Base-by-base conservation (phyloP, 1,140 invertebrate species). In the Listronotus oregonensis region DNA sequence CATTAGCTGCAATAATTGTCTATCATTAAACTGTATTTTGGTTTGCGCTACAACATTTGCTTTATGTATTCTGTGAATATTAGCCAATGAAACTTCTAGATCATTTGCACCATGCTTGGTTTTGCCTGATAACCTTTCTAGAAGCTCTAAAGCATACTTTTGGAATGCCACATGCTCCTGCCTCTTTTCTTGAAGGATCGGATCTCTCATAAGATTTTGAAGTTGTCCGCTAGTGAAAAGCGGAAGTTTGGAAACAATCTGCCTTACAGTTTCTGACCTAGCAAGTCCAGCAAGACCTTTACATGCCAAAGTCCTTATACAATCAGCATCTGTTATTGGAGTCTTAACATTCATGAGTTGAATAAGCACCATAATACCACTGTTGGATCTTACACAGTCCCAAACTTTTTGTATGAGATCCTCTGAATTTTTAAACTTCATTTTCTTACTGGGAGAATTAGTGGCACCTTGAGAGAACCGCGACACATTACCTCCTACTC, bases 41-140 rank as follows among this genome's bases (percentile, higher is more conserved):
- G 96, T 98, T 81, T 98, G 94, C 0, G 95, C 95, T 7, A 99
- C 94, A 60, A 98, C 92, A 80, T 95, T 94, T 0, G 95, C 94
- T 88, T 93, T 66, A 73, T 80, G 81, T 76, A 90, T 89, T 73
- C 87, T 85, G 74, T 94, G 92, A 78, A 95, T 92, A 75, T 93
- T 94, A 5, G 87, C 87, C 15, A 95, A 81, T 3, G 92, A 94
- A 17, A 90, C 88, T 80, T 95, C 92, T 67, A 94, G 85, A 75
- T 92, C 90, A 12, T 71, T 71, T 3, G 89, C 90, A 63, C 86
- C 85, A 10, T 91, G 87, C 76, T 95, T 95, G 3, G 89, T 88
- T 82, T 95, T 95, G 3, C 96, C 95, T 17, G 94, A 95, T 3
- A 99, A 92, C 3, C 89, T 82, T 79, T 97, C 94, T 58, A 99